A percentile compares a stretch with the other conserved stretches of the same genome.
Evolutionary conservation across 2,797 vertebrate species (phyloP).

Genomic region (Gobionotothen gibberifrons): DNA sequence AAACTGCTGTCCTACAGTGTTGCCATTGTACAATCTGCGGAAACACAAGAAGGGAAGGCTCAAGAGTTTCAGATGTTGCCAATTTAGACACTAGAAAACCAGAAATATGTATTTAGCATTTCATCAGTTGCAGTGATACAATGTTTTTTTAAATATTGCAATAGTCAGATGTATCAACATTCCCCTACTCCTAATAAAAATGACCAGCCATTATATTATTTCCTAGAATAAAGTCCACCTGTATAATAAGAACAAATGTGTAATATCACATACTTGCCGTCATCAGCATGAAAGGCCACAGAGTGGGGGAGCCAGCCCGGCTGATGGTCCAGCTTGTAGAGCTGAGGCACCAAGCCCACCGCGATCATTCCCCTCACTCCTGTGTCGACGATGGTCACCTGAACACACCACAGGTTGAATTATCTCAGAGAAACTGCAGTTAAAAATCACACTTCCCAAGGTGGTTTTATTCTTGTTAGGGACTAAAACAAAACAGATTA

Average conservation of each 20-base stretch:
- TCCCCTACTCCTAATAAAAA: too few species aligned
- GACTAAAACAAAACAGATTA: not conserved
- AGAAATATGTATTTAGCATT: too few species aligned
- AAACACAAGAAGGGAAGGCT: constrained; percentile 14
- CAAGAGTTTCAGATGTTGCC: not conserved
- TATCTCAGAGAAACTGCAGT: not conserved
- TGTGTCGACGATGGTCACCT: constrained; percentile 95
- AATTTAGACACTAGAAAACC: too few species aligned
- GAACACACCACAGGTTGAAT: constrained; percentile 25
- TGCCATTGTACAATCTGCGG: constrained; percentile 92
- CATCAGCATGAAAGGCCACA: constrained; percentile 96
- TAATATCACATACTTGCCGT: constrained; percentile 91
- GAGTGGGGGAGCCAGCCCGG: constrained; percentile 95
- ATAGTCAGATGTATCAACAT: too few species aligned
- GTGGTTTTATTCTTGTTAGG: not conserved
- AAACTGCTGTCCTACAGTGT: constrained; percentile 93
- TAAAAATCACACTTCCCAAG: not conserved
- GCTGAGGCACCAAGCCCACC: constrained; percentile 93
- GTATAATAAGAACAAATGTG: not conserved
- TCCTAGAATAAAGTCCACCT: too few species aligned
- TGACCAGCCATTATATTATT: too few species aligned
- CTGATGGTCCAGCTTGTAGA: constrained; percentile 95
- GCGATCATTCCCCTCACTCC: constrained; percentile 95
- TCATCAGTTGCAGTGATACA: too few species aligned
- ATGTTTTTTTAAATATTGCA: too few species aligned